Evolutionary conservation across 2,113 vertebrate species (phyloP).

Genomic region (Loxodonta africana): DNA sequence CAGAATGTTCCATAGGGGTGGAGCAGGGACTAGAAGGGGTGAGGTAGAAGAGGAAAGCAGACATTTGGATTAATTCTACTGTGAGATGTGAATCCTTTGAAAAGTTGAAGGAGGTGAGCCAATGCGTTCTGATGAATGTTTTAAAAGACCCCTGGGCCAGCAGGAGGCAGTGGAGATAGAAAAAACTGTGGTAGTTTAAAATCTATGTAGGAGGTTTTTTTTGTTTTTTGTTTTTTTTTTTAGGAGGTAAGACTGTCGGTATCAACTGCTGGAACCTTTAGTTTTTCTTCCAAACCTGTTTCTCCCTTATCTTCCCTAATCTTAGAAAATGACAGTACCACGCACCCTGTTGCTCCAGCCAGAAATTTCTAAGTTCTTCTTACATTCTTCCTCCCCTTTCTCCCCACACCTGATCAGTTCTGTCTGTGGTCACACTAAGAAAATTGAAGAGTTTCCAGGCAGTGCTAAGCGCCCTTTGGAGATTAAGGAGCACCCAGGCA

Average conservation of each 20-base stretch:
- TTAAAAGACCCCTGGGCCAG: background rate
- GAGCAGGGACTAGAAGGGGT: background rate
- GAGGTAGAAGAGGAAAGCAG: background rate
- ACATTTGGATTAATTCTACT: background rate
- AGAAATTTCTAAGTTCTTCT: background rate
- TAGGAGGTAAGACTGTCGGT: background rate
- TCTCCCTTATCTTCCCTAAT: background rate
- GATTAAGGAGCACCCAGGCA: background rate
- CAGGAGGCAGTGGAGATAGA: background rate
- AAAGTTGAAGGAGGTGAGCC: background rate
- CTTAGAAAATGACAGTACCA: background rate
- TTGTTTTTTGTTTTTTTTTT: too few species aligned
- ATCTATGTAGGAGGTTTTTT: background rate
- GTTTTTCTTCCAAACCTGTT: background rate
- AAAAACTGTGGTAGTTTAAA: background rate
- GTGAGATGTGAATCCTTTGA: background rate
- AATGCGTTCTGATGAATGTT: background rate
- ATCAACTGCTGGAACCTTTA: background rate
- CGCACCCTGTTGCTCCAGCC: background rate
- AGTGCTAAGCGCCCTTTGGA: background rate
- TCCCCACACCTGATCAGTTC: background rate
- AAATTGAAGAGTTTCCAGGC: background rate
- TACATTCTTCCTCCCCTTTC: background rate
- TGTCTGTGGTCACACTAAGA: background rate
- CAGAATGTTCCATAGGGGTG: background rate